A percentile compares a stretch with the other conserved stretches of the same genome.
These are phyloP conservation scores for Phalanger gymnotis DNA, from an alignment of 2,797 vertebrate species.

Conservation along the genomic window DNA sequence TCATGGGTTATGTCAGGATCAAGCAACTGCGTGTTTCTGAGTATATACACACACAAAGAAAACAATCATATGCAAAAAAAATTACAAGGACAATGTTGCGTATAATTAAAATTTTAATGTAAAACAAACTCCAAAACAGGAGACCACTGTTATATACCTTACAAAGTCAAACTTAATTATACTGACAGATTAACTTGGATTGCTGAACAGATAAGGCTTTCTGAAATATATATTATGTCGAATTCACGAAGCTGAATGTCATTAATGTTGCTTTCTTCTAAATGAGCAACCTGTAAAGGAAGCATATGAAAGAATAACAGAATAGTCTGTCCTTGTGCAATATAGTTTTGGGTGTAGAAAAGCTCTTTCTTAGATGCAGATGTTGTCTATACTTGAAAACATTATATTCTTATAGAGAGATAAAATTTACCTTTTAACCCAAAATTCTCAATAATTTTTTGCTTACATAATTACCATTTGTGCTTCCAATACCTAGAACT, in stretches of 20 bases:
- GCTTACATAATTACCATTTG: slow-evolving; percentile 22
- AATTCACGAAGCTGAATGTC: slow-evolving; percentile 63
- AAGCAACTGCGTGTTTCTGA: not conserved
- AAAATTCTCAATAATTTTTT: slow-evolving; percentile 31
- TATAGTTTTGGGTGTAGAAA: slow-evolving; percentile 44
- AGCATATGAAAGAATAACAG: slow-evolving; percentile 52
- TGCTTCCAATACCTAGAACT: not conserved
- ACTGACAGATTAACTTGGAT: slow-evolving; percentile 68
- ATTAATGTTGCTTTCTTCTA: slow-evolving; percentile 92
- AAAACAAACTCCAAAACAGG: slow-evolving; percentile 81
- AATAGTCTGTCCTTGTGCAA: slow-evolving; percentile 19
- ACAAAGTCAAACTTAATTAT: slow-evolving; percentile 77
- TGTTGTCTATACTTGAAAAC: slow-evolving; percentile 21
- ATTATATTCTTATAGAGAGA: slow-evolving; percentile 22
- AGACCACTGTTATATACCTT: slow-evolving; percentile 62
- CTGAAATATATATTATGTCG: slow-evolving; percentile 71
- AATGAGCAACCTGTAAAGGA: slow-evolving; percentile 92
- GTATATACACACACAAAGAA: not conserved
- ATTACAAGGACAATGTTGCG: slow-evolving; percentile 57
- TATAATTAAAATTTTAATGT: slow-evolving; percentile 82
- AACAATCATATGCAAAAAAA: slow-evolving; percentile 5
- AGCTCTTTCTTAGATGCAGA: slow-evolving; percentile 12
- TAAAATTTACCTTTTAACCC: slow-evolving; percentile 35
- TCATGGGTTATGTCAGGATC: not conserved
- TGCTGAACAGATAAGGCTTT: slow-evolving; percentile 82